Evolutionary conservation across 2,113 vertebrate genomes (phyloP), one percentile per base, ranked within the genome.

Genomic region (Pseudopodoces humilis): DNA sequence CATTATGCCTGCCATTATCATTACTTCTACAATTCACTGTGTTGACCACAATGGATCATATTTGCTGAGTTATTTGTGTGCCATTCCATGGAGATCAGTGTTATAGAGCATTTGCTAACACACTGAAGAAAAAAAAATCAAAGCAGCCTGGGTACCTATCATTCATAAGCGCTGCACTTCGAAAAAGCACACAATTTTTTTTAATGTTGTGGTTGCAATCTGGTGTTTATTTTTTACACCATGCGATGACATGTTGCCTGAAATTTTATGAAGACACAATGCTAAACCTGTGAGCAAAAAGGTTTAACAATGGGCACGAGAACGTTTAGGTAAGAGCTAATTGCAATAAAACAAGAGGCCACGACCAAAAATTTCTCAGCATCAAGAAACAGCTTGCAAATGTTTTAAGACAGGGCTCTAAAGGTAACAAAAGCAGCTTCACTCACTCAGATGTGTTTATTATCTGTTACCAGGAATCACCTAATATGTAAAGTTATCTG

Each of bases 161-260:
- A 93, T 88, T 94, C 78, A 67, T 60, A 88, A 94, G 58, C 56
- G 37, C 59, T 13, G 31, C 83, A 90, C 85, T 91, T 93, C 15
- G 50, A 64, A 90, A 95, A 90, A 88, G n/a, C 75, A 70, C 0
- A 2, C 75, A 30, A 3, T 13, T 68, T 94, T 84, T 91, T 88
- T 63, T 41, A 68, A 77, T 93, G 82, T 86, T 95, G 71, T 95
- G 58, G 79, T 94, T 96, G 88, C 95, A 96, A 94, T 96, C 95
- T 96, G 94, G 92, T 96, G 95, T 94, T 96, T 96, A 87, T 86
- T 89, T 95, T 94, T 93, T 92, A 72, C 67, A 94, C 89, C 74
- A 91, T 83, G 84, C 8, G 47, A 96, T 86, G 86, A 96, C 86
- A 92, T 79, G 78, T 56, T 94, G 94, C 81, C 79, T 94, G 90